phyloP scores from a whole-genome alignment of 2,797 vertebrate genomes.

The Carcharodon carcharias region DNA sequence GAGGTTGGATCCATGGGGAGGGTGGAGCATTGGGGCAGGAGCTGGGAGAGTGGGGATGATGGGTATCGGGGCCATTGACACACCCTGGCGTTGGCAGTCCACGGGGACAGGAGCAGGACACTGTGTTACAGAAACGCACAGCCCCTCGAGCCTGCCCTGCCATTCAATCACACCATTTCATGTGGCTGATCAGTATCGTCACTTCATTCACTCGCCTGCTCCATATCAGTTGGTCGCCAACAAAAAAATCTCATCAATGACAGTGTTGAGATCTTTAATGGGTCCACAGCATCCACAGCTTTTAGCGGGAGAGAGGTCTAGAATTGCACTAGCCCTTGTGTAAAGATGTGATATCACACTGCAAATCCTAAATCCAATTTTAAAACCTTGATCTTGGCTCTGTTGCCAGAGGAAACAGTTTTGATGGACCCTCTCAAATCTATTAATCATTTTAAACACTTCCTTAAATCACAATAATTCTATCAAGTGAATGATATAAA shows the following conservation, averaged over 20 bases:
- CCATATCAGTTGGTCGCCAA: no score
- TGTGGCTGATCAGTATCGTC: no score
- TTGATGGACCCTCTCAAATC: neutral
- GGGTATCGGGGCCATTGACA: no score
- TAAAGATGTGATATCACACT: neutral
- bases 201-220: no score
- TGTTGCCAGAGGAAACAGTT: neutral
- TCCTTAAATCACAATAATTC: neutral
- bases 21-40: no score
- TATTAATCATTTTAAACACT: neutral
- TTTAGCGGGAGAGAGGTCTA: neutral
- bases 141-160: no score
- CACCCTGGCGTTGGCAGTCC: no score
- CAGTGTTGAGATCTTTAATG: neutral
- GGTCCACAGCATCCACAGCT: neutral
- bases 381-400: neutral
- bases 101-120: no score
- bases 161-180: neutral
- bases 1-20: no score
- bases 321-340: neutral
- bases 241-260: neutral
- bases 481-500: neutral
- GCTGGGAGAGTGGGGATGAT: no score
- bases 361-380: neutral
- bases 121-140: no score